Evolutionary conservation across 2,113 vertebrate species (phyloP), one percentile per base, ranked within the genome.

Genomic region (Monarcha castaneiventris): DNA sequence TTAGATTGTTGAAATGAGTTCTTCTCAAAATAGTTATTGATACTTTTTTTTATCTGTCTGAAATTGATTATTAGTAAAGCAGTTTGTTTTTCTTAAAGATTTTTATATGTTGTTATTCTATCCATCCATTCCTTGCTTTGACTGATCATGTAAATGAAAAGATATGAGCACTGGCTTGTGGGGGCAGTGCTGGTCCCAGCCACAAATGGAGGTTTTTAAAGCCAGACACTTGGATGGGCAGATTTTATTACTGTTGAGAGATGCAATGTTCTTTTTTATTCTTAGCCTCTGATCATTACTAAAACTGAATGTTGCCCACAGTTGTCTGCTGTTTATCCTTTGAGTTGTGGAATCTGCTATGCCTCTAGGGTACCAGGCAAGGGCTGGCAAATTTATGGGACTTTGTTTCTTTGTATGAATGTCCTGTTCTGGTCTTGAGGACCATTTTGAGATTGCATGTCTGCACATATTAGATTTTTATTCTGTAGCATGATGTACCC

Each of bases 71-170:
- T 93, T 77, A 68, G 49, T 54, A 54, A 84, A 90, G 44, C 44
- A 80, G n/a, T 88, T 85, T 91, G 13, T 80, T 95, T 84, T 91
- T 94, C 52, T 32, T 66, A 66, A 94, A 92, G 55, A 4, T 58
- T 89, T 87, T 87, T 73, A 32, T 72, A 29, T 61, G 6, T n/a
- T 80, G 55, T 66, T 52, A 44, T 49, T 54, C 23, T 89, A 11
- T 16, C 67, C 90, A 59, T 86, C 82, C 52, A 63, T 96, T 93
- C 72, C 62, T 93, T 88, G 44, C 72, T 95, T 90, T 94, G 44
- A 82, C 61, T 93, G 92, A 61, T 54, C 12, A 8, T 6, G 16
- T 35, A 67, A 74, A 51, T 58, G 35, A 71, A 20, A 67, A 62
- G 13, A 16, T 33, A 7, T 0, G 8, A 72, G 32, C 5, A 1